These are phyloP conservation scores for Meteorus cinctellus DNA, from an alignment of 2,888 invertebrate species.

Conservation along the genomic window DNA sequence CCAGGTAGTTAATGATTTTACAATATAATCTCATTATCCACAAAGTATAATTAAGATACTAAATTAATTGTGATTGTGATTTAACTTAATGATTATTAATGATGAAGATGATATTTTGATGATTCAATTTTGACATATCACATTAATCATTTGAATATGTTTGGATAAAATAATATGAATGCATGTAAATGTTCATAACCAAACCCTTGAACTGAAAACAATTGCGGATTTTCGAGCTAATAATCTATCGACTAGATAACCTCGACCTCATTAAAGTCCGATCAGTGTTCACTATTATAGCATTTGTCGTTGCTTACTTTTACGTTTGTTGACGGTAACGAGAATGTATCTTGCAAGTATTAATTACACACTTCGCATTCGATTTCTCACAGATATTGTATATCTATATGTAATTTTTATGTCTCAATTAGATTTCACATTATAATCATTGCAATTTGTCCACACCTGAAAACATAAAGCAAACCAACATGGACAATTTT, in stretches of 20 bases:
- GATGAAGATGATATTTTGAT: not conserved
- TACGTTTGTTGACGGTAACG: not conserved
- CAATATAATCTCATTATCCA: too few relatives aligned
- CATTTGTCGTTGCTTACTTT: conserved; percentile 1
- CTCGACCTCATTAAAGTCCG: conserved; percentile 50
- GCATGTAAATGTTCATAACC: conserved; percentile 46
- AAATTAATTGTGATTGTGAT: not conserved
- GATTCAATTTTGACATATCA: not conserved
- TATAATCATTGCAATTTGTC: not conserved
- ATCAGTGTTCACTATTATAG: not conserved
- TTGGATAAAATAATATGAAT: not conserved
- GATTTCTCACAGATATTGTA: not conserved
- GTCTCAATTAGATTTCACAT: conserved; percentile 8
- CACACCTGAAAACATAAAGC: not conserved
- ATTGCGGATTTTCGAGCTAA: conserved; percentile 47
- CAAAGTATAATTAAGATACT: too few relatives aligned
- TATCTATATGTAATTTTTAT: not conserved
- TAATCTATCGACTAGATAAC: conserved; percentile 50
- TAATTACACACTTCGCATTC: not conserved
- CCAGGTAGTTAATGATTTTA: not conserved
- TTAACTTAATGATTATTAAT: not conserved
- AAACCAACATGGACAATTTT: not conserved
- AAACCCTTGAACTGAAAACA: conserved; percentile 52
- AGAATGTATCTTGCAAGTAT: conserved; percentile 8
- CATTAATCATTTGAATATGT: not conserved